These are phyloP conservation scores for Tipula confusa DNA, from an alignment of 2,888 invertebrate genomes.

Conservation along the genomic window DNA sequence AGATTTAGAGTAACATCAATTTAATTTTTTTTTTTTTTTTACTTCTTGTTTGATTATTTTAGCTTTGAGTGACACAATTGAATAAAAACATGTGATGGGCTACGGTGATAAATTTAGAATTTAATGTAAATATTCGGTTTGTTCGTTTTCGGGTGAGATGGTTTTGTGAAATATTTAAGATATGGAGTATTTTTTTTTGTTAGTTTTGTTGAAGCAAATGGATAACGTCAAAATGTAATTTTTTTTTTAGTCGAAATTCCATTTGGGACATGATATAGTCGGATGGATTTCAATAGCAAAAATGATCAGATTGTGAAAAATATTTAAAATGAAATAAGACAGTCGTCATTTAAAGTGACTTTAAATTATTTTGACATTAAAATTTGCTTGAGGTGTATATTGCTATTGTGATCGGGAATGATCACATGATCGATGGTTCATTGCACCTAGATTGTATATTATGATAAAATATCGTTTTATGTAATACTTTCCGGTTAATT, in stretches of 20 bases:
- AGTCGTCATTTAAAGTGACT: no score
- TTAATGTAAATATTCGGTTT: not conserved
- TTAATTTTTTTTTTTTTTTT: not conserved
- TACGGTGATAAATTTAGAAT: conserved; percentile 1
- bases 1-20: not conserved
- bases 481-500: no score
- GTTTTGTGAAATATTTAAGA: not conserved
- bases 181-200: not conserved
- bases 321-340: no score
- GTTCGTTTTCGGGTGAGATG: not conserved
- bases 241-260: not conserved
- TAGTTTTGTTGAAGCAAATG: not conserved
- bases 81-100: conserved; percentile 20
- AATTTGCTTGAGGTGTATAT: no score
- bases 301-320: no score
- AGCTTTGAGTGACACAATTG: conserved; percentile 9
- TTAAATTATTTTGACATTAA: no score
- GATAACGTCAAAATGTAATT: not conserved
- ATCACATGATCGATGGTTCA: no score
- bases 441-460: no score
- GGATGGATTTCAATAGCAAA: not conserved
- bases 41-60: not conserved
- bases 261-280: not conserved
- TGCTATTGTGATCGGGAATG: no score
- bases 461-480: no score